Evolutionary conservation across 2,888 invertebrate genomes (phyloP), one percentile per base, ranked within the genome.

Genomic region (Tortricodes alternella): DNA sequence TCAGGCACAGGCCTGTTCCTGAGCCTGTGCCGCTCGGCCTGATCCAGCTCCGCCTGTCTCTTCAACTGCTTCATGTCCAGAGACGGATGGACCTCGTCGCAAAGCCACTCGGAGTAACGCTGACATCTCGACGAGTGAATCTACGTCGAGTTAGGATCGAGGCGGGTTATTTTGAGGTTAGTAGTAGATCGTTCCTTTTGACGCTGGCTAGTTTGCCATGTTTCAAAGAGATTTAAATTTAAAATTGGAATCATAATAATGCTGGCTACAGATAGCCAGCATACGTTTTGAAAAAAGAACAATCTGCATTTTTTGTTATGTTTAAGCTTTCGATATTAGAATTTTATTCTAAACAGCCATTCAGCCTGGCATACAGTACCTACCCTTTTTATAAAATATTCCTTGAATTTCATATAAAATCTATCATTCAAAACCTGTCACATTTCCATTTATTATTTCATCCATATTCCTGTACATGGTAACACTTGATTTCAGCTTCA

Each of bases 71-170:
- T 78, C 73, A 80, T 80, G 87, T 96, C 96, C 77, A 96, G 81
- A 56, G 95, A 96, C 2, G 96, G 96, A 74, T 96, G 96, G 48
- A 95, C 92, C 72, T 96, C 96, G 74, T 94, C 95, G 81, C 97
- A 93, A 64, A 97, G 92, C 87, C 93, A 93, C 73, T 96, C 96
- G 62, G 94, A 93, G 92, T 96, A 98, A 64, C 95, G 94, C 86
- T 95, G 95, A 81, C 97, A 94, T 76, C 96, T 93, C 79, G 95
- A 94, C 83, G 96, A 95, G 92, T 96, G 96, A 80, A 96, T 96
- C 97, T 97, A 94, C 53, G 81, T 91, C 80, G 89, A 83, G 80
- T 81, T 81, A 78, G 82, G 82, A 62, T 78, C 74, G 65, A 78
- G 79, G 83, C 78, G 87, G 86, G 93, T 93, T 92, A 93, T 87